phyloP scores from a whole-genome alignment of 1,140 invertebrate species.

The Theocolax elegans region DNA sequence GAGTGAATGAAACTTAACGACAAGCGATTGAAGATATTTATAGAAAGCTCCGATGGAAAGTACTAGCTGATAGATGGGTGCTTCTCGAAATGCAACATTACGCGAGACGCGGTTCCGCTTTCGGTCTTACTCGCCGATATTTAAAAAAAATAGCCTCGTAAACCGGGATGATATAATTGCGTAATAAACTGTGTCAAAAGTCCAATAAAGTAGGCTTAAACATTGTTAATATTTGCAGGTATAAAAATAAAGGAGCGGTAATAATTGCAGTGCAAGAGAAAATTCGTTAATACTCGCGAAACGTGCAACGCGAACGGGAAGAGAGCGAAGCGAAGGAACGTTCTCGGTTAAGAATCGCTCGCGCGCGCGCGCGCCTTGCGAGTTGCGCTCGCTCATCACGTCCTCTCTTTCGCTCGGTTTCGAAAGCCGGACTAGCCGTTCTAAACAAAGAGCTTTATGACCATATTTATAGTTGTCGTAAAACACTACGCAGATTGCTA shows the following conservation, averaged over 20 bases:
- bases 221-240: constrained; percentile 30
- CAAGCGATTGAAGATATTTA: too few relatives aligned
- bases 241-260: background rate
- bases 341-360: too few relatives aligned
- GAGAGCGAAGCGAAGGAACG: too few relatives aligned
- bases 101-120: too few relatives aligned
- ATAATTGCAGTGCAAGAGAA: constrained; percentile 17
- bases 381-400: constrained; percentile 36
- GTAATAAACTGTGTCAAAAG: constrained; percentile 35
- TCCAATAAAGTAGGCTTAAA: constrained; percentile 29
- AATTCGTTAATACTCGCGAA: background rate
- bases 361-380: too few relatives aligned
- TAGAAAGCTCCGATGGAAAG: constrained; percentile 14
- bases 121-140: constrained; percentile 2
- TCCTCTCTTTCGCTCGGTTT: constrained; percentile 28
- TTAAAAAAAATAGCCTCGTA: constrained; percentile 12
- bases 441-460: constrained; percentile 63
- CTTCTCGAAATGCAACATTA: too few relatives aligned
- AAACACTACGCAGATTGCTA: constrained; percentile 56
- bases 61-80: too few relatives aligned
- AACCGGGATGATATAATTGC: constrained; percentile 20
- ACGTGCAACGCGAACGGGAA: too few relatives aligned
- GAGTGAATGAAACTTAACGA: too few relatives aligned
- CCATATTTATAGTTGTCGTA: constrained; percentile 64
- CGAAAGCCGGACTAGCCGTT: constrained; percentile 58